Evolutionary conservation across 2,113 vertebrate species (phyloP).

Genomic region (Microcebus murinus): DNA sequence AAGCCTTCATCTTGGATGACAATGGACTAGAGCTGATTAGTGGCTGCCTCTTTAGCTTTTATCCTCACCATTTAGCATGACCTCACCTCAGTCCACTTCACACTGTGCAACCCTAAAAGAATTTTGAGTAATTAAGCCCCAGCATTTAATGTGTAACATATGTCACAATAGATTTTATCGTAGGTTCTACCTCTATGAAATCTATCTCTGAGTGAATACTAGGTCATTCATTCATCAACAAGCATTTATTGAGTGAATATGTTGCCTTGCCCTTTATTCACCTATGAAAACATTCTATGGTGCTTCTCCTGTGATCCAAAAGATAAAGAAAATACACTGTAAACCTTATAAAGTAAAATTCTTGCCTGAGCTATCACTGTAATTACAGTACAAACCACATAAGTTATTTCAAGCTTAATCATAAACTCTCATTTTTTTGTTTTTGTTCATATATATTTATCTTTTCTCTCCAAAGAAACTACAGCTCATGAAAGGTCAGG

Average conservation of each 20-base stretch:
- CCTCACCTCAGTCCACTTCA: neutral
- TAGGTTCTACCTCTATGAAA: neutral
- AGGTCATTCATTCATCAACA: neutral
- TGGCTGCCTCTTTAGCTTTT: neutral
- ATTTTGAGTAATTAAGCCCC: neutral
- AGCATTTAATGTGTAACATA: neutral
- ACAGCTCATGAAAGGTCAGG: conserved; percentile 10
- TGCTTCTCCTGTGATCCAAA: neutral
- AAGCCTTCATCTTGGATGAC: neutral
- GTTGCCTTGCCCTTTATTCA: neutral
- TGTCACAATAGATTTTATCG: neutral
- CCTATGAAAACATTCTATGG: neutral
- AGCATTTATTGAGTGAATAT: neutral
- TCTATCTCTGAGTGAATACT: neutral
- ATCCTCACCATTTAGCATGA: neutral
- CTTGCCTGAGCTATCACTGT: neutral
- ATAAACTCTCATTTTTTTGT: neutral
- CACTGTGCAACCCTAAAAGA: neutral
- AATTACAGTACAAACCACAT: neutral
- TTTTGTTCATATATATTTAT: neutral
- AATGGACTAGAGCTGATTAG: neutral
- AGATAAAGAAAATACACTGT: neutral
- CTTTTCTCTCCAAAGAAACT: neutral
- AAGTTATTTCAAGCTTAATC: conserved; percentile 7
- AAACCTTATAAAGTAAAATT: neutral